Percentiles rank a stretch among this genome's conserved stretches.
Evolutionary conservation across 2,888 invertebrate genomes (phyloP).

Genomic region (Scaptomyza flava): DNA sequence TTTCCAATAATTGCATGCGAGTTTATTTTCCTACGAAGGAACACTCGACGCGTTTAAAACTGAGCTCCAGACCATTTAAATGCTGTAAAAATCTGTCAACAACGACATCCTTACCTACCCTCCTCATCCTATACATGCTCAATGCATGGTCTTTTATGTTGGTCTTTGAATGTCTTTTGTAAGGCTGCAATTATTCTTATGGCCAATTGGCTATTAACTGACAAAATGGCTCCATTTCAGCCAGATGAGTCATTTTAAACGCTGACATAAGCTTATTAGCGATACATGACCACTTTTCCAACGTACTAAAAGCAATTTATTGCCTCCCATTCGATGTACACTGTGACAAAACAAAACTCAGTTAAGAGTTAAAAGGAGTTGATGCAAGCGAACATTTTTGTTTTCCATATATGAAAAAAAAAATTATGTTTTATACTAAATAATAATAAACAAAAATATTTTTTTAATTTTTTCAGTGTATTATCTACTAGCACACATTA

Average conservation of each 20-base stretch:
- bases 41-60: slow-evolving; percentile 52
- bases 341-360: slow-evolving; percentile 16
- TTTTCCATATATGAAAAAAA: too few species aligned
- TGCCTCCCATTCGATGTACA: slow-evolving; percentile 23
- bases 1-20: slow-evolving; percentile 46
- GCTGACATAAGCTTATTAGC: slow-evolving; percentile 75
- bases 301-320: slow-evolving; percentile 23
- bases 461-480: too few species aligned
- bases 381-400: too few species aligned
- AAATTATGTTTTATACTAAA: too few species aligned
- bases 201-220: slow-evolving; percentile 74
- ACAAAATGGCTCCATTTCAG: slow-evolving; percentile 49
- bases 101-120: slow-evolving; percentile 9
- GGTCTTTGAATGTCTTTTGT: slow-evolving; percentile 39
- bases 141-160: slow-evolving; percentile 24
- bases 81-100: slow-evolving; percentile 56
- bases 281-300: slow-evolving; percentile 56
- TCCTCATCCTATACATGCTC: too few species aligned
- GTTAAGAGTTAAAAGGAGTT: not conserved
- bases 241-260: slow-evolving; percentile 71
- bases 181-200: slow-evolving; percentile 70
- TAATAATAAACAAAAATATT: too few species aligned
- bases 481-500: slow-evolving; percentile 3
- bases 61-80: slow-evolving; percentile 71
- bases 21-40: slow-evolving; percentile 36